phyloP scores from a whole-genome alignment of 1,140 invertebrate species.

The Caenorhabditis remanei region DNA sequence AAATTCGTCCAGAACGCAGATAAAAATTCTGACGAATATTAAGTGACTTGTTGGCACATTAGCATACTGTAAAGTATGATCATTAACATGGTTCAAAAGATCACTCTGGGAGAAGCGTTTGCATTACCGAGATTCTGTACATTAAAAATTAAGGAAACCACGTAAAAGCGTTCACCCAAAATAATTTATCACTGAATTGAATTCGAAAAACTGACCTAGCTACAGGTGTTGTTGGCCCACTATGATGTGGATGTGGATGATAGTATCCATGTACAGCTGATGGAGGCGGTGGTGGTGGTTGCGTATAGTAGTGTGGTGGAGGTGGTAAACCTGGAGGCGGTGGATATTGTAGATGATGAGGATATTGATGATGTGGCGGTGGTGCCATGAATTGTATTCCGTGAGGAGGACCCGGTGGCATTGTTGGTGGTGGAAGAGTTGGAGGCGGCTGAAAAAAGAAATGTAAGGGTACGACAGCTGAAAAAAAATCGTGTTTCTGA shows the following conservation, averaged over 20 bases:
- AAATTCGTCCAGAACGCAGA: no score
- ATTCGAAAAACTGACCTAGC: neutral
- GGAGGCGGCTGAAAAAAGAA: slow-evolving; percentile 15
- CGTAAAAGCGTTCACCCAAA: no score
- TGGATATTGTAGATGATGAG: slow-evolving; percentile 8
- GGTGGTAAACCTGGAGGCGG: neutral
- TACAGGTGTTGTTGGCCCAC: slow-evolving; percentile 18
- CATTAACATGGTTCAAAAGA: no score
- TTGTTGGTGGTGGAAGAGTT: neutral
- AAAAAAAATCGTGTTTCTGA: neutral
- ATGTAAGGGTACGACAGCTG: neutral
- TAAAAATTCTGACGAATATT: no score
- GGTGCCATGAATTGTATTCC: neutral
- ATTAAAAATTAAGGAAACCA: no score
- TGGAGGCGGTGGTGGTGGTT: slow-evolving; percentile 17
- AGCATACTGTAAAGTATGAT: no score
- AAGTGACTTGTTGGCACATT: no score
- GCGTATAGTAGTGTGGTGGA: slow-evolving; percentile 10
- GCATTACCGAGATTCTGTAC: no score
- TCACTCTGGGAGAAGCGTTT: no score
- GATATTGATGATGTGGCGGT: slow-evolving; percentile 3
- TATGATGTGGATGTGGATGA: neutral
- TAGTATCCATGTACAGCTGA: neutral
- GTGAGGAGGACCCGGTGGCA: neutral
- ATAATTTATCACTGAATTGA: no score